Evolutionary conservation across 2,888 invertebrate species (phyloP), one percentile per base, ranked within the genome.

Genomic region (Harpalus rufipes): DNA sequence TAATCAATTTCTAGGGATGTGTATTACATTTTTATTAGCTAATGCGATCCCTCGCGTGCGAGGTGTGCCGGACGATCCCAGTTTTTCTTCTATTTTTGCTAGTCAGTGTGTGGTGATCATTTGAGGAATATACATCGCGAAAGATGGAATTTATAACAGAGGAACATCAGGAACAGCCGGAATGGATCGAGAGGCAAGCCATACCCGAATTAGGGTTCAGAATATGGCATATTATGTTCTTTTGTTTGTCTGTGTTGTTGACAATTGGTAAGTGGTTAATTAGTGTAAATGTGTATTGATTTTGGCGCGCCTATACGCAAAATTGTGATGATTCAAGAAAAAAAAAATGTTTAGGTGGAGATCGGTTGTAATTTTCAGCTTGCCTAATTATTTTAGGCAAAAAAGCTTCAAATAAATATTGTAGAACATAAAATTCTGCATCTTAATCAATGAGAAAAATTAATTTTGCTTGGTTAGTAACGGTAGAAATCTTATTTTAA

Each of bases 201-300:
- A 90, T 95, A 61, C 94, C 94, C 81, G 95, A 94, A 41, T 93
- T 96, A 87, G 94, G 94, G 32, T 93, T 97, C 88, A 92, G 96
- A 86, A 93, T 95, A 80, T 97, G 97, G 97, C 97, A 97, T 90
- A 92, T 96, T 84, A 93, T 96, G 89, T 95, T 96, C 89, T 91
- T 96, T 86, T 94, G 94, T 88, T 91, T 95, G 85, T 94, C 94
- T 74, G 93, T 93, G 80, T 89, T 95, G 85, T 91, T 94, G 76
- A 91, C 94, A 85, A 88, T 95, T 86, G 93, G 96, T 96, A 92
- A 90, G 90, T 68, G 41, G 44, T 51, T 76, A 16, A 44, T 16
- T 72, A 39, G n/a, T 41, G 74, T 68, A 68, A 14, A 32, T 68
- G 12, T 7, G 68, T 68, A 68, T 68, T 39, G 39, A 68, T 68